A percentile compares a stretch with the other conserved stretches of the same genome.
Conservation (phyloP, 2,888 invertebrate species). For the Sinodicranocentrus sp. region DNA sequence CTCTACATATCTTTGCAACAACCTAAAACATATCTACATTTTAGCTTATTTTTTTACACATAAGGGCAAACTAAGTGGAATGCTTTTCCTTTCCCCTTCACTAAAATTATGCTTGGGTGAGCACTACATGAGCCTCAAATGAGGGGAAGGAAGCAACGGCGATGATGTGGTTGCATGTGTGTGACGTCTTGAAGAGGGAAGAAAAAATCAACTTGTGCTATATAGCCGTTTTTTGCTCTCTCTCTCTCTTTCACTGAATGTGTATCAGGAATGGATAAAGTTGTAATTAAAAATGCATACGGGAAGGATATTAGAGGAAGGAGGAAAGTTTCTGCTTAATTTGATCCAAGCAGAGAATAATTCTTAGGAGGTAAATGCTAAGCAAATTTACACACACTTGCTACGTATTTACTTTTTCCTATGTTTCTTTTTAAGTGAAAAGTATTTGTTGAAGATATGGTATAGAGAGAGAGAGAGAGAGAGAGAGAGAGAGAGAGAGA, state of each 20-base stretch:
- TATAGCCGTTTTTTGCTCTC: neutral
- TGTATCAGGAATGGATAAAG: neutral
- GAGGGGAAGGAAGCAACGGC: neutral
- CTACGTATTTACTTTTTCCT: neutral
- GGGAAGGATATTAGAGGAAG: no score
- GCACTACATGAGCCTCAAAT: neutral
- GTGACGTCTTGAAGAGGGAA: neutral
- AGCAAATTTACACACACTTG: neutral
- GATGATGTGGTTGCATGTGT: constrained; percentile 4
- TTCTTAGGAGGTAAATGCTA: no score
- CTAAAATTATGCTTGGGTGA: no score
- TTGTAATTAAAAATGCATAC: constrained; percentile 6
- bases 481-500: no score
- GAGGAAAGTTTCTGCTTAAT: no score
- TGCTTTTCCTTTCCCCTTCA: neutral
- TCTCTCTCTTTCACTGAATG: neutral
- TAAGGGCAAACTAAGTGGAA: neutral
- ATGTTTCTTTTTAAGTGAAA: no score
- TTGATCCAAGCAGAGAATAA: no score
- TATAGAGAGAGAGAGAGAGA: no score
- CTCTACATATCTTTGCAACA: no score
- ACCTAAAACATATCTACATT: neutral
- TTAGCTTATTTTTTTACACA: neutral
- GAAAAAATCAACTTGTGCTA: no score
- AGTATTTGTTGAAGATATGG: no score